A percentile compares a stretch with the other conserved stretches of the same genome.
Conservation (phyloP, 2,113 vertebrate genomes). For the Oxygymnocypris stewartii region DNA sequence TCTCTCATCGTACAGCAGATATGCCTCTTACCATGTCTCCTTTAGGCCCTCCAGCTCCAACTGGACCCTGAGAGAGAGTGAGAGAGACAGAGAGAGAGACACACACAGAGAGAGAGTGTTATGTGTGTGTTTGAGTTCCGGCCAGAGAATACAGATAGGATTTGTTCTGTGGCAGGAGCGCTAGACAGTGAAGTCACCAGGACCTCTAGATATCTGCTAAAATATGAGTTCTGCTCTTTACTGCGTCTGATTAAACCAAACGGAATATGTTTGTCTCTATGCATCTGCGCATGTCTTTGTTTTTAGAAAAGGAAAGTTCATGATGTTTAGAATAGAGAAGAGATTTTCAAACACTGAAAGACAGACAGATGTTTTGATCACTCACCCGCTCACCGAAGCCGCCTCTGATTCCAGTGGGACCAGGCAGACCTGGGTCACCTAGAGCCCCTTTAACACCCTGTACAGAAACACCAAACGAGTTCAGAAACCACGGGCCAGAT, state of each 20-base stretch:
- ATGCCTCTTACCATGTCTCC: slow-evolving; percentile 85
- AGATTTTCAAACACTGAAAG: background rate
- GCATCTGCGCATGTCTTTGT: background rate
- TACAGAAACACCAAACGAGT: slow-evolving; percentile 9
- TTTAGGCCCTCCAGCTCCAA: slow-evolving; percentile 85
- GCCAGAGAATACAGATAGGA: slow-evolving; percentile 66
- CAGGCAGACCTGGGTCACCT: slow-evolving; percentile 89
- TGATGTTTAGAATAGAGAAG: background rate
- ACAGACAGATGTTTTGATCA: background rate
- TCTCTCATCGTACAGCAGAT: background rate
- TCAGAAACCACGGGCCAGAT: background rate
- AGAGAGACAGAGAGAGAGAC: too few species aligned
- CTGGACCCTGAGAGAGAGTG: slow-evolving; percentile 77
- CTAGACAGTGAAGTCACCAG: background rate
- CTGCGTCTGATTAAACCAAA: background rate
- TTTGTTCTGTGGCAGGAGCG: slow-evolving; percentile 69
- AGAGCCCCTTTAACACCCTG: slow-evolving; percentile 86
- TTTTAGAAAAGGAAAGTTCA: background rate
- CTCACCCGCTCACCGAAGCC: slow-evolving; percentile 89
- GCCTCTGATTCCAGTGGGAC: slow-evolving; percentile 91
- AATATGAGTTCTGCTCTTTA: background rate
- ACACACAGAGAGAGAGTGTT: slow-evolving; percentile 32
- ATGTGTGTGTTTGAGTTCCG: slow-evolving; percentile 52
- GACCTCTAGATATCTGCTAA: background rate
- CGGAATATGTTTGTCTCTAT: background rate